Evolutionary conservation across 2,888 invertebrate species (phyloP), one percentile per base, ranked within the genome.

Genomic region (Barypeithes pellucidus): DNA sequence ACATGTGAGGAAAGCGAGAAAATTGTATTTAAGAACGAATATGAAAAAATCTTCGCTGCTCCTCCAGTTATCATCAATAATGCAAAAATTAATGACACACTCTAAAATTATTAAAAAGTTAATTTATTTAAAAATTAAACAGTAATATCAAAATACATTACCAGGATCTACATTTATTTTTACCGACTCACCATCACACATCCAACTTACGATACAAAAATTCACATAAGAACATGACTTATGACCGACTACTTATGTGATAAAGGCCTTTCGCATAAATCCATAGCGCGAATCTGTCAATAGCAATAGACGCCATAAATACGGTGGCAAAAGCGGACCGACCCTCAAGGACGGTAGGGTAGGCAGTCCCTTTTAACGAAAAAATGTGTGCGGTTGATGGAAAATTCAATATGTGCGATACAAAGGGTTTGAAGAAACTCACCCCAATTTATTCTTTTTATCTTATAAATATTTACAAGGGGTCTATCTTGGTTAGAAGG

Each of bases 241-340:
- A 72, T 66, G 60, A 36, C 33, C 73, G 73, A 77, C 72, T 67
- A 69, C 72, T 76, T 77, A 75, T 77, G 78, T 77, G 79, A 77
- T 80, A 81, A 79, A 78, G 76, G 78, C 77, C 76, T 74, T 68
- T 68, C 60, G 68, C 77, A 81, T 81, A 81, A 81, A 82, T 82
- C 80, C 76, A 74, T 77, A 79, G 78, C 79, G 80, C 77, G 78
- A 78, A 81, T 79, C 81, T 84, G 85, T 84, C 85, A 84, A 84
- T 84, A 83, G 81, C 85, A 85, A 82, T 82, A 81, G 79, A 78
- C 75, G 80, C 81, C 76, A 84, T 85, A 85, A 85, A 85, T 84
- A 82, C 82, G 82, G 81, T 72, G 74, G 77, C 78, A 79, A 79
- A 70, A 74, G 65, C 47, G 43, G 61, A 60, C 57, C 54, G 33